Percentiles rank a stretch among this genome's conserved stretches.
Conservation (phyloP, 1,140 invertebrate species). For the Trachymyrmex cornetzi region DNA sequence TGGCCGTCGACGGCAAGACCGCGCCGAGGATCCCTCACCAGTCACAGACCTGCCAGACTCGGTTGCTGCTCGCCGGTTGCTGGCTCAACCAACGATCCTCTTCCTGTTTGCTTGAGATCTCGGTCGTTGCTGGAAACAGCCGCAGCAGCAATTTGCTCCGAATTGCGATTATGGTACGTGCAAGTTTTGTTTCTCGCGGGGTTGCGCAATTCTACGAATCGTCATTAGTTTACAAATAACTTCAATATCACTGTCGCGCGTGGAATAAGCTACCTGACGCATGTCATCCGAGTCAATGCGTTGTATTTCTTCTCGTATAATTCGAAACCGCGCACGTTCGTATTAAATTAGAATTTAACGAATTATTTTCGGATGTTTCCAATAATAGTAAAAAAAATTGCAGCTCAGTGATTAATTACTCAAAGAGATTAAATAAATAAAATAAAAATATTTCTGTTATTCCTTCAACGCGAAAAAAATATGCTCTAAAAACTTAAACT, state of each 20-base stretch:
- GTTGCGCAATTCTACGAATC: no score
- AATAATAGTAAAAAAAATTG: neutral
- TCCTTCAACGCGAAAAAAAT: neutral
- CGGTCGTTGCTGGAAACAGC: neutral
- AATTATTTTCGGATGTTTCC: neutral
- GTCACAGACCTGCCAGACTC: neutral
- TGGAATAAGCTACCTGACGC: neutral
- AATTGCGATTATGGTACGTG: constrained; percentile 36
- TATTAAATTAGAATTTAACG: neutral
- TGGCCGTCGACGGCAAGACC: constrained; percentile 6
- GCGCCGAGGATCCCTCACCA: neutral
- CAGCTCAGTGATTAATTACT: neutral
- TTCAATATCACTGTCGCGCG: neutral
- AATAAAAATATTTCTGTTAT: neutral
- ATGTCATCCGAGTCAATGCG: neutral
- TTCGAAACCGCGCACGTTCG: neutral
- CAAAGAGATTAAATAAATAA: neutral
- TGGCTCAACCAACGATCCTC: constrained; percentile 16
- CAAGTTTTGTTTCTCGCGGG: neutral
- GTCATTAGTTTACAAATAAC: neutral
- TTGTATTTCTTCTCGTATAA: neutral
- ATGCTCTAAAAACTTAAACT: neutral
- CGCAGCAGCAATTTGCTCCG: neutral
- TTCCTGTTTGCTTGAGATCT: constrained; percentile 7
- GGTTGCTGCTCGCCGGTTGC: neutral